Percentiles rank a stretch among this genome's conserved stretches.
Evolutionary conservation across 1,140 invertebrate genomes (phyloP).

Genomic region (Mylabris phalerata): DNA sequence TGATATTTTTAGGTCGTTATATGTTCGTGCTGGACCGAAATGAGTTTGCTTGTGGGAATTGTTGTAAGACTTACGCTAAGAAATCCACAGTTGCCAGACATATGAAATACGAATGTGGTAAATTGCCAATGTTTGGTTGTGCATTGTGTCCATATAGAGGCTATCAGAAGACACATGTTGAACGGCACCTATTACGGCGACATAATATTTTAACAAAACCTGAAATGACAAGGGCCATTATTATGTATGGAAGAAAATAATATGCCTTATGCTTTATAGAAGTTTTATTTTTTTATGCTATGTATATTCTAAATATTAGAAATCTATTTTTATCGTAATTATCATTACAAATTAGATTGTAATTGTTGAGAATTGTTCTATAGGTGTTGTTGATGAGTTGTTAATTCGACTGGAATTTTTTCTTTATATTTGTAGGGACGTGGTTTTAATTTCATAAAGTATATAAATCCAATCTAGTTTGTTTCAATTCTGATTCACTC

Average conservation of each 20-base stretch:
- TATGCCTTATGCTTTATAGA: not conserved
- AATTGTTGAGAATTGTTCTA: too few relatives aligned
- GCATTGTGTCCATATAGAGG: slow-evolving; percentile 46
- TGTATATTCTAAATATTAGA: not conserved
- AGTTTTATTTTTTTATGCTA: not conserved
- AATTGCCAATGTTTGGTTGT: slow-evolving; percentile 58
- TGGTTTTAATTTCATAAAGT: too few relatives aligned
- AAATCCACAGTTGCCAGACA: slow-evolving; percentile 54
- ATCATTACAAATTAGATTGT: too few relatives aligned
- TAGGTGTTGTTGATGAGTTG: too few relatives aligned
- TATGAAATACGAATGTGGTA: slow-evolving; percentile 62
- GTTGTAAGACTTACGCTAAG: slow-evolving; percentile 53
- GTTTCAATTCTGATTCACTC: not conserved
- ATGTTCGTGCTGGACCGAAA: slow-evolving; percentile 16
- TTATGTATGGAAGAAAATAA: slow-evolving; percentile 15
- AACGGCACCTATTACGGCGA: slow-evolving; percentile 37
- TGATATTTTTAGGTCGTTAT: too few relatives aligned
- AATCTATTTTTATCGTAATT: not conserved
- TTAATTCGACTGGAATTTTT: too few relatives aligned
- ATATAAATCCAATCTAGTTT: too few relatives aligned
- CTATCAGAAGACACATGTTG: slow-evolving; percentile 45
- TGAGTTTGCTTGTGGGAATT: slow-evolving; percentile 39
- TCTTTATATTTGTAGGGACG: too few relatives aligned
- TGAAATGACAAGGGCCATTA: slow-evolving; percentile 21
- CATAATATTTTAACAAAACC: slow-evolving; percentile 24